Percentiles rank a stretch among this genome's conserved stretches.
These are phyloP conservation scores for Zapornia atra DNA, from an alignment of 2,113 vertebrate species.

Conservation along the genomic window DNA sequence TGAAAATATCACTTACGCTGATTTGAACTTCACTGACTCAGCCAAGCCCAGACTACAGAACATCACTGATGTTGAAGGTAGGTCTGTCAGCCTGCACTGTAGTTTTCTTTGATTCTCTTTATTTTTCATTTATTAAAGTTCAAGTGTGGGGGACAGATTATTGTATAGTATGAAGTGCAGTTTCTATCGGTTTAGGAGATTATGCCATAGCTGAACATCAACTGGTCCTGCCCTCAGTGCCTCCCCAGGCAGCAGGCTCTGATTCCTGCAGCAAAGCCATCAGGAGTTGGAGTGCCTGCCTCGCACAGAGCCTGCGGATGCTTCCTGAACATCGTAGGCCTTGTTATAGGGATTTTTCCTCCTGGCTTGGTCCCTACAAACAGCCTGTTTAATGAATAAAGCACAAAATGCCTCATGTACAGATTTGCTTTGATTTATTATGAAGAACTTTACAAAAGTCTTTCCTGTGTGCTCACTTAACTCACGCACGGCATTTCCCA, in stretches of 20 bases:
- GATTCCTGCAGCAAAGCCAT: not conserved
- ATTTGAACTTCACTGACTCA: not conserved
- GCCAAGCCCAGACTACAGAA: not conserved
- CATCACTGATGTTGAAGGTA: not conserved
- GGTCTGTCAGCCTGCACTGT: not conserved
- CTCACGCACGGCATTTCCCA: not conserved
- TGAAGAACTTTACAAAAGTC: not conserved
- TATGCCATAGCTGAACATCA: not conserved
- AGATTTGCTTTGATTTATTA: not conserved
- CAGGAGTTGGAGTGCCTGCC: not conserved
- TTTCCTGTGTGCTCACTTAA: not conserved
- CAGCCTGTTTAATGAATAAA: not conserved
- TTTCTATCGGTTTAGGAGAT: not conserved
- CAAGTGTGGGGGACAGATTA: not conserved
- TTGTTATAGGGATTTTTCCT: not conserved
- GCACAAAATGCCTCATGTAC: not conserved
- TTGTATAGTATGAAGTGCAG: not conserved
- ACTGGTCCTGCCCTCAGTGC: fast-evolving
- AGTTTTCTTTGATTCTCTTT: not conserved
- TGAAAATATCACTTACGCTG: not conserved
- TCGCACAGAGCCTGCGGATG: not conserved
- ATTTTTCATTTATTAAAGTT: not conserved
- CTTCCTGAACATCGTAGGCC: not conserved
- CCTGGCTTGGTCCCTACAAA: not conserved
- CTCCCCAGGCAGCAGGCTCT: not conserved